A percentile compares a stretch with the other conserved stretches of the same genome.
These are phyloP conservation scores for Pseudochaenichthys georgianus DNA, from an alignment of 2,797 vertebrate species.

Conservation along the genomic window DNA sequence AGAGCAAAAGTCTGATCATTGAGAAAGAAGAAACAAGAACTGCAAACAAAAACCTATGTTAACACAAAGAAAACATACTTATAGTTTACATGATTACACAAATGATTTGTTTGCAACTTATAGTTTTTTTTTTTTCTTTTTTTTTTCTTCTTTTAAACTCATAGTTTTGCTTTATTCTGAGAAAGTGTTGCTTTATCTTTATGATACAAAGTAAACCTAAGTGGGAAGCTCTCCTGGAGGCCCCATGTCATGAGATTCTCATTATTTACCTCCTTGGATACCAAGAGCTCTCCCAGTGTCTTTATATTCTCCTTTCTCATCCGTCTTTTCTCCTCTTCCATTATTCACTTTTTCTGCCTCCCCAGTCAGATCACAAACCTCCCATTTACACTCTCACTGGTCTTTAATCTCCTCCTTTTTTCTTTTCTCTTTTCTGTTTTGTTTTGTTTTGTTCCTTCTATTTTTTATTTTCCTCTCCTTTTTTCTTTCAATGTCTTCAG, in stretches of 20 bases:
- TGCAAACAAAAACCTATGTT: too few species aligned
- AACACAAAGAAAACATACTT: too few species aligned
- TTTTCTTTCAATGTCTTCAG: conserved; percentile 14
- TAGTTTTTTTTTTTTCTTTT: too few species aligned
- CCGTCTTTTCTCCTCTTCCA: conserved; percentile 9
- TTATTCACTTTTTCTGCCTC: conserved; percentile 11
- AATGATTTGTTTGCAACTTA: too few species aligned
- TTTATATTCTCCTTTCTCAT: conserved; percentile 36
- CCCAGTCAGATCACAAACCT: background rate
- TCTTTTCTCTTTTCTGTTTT: background rate
- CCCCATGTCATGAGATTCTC: conserved; percentile 66
- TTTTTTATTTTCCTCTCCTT: background rate
- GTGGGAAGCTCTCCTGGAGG: conserved; percentile 59
- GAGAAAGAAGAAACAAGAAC: too few species aligned
- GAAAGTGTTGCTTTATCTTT: too few species aligned
- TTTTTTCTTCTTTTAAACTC: too few species aligned
- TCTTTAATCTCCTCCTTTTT: background rate
- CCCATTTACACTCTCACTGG: background rate
- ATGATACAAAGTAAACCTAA: background rate
- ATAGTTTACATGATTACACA: too few species aligned
- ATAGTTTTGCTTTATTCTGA: too few species aligned
- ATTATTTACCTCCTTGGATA: conserved; percentile 68
- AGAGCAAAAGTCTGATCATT: too few species aligned
- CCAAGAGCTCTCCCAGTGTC: conserved; percentile 44
- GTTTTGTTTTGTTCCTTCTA: background rate